These are phyloP conservation scores for Xiphophorus birchmanni DNA, from an alignment of 2,797 vertebrate genomes.

Conservation along the genomic window DNA sequence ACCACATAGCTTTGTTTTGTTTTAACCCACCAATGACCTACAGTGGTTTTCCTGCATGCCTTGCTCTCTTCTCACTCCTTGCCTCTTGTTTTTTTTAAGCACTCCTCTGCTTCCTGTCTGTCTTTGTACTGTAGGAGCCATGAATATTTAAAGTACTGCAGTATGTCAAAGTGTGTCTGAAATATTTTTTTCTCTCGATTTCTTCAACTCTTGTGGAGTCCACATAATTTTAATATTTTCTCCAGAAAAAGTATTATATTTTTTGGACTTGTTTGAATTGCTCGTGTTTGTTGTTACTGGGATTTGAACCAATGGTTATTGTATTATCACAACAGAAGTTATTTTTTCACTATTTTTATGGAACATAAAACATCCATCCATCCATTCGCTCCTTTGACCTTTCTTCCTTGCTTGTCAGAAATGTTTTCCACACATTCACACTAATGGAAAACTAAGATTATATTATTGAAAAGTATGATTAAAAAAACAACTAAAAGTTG, in stretches of 20 bases:
- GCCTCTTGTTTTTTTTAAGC: conserved; percentile 42
- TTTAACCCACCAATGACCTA: conserved; percentile 31
- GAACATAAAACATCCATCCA: too few species aligned
- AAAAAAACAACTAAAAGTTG: background rate
- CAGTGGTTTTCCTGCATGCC: conserved; percentile 17
- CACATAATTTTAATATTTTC: background rate
- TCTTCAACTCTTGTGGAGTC: conserved; percentile 36
- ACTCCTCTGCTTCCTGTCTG: conserved; percentile 38
- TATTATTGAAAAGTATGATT: background rate
- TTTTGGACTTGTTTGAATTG: background rate
- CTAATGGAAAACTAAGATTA: background rate
- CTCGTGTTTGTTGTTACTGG: background rate
- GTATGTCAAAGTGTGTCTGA: conserved; percentile 35
- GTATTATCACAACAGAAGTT: too few species aligned
- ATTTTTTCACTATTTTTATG: background rate
- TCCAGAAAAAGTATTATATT: background rate
- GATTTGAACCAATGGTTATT: background rate
- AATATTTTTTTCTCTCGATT: conserved; percentile 42
- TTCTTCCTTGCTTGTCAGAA: background rate
- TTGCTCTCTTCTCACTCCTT: conserved; percentile 13
- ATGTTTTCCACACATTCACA: background rate
- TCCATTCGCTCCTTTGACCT: background rate
- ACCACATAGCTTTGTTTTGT: conserved; percentile 29
- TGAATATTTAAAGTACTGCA: conserved; percentile 58
- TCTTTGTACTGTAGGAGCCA: conserved; percentile 38